Percentiles rank a stretch among this genome's conserved stretches.
phyloP scores from a whole-genome alignment of 2,797 vertebrate species.

The Tarsius wallacei region DNA sequence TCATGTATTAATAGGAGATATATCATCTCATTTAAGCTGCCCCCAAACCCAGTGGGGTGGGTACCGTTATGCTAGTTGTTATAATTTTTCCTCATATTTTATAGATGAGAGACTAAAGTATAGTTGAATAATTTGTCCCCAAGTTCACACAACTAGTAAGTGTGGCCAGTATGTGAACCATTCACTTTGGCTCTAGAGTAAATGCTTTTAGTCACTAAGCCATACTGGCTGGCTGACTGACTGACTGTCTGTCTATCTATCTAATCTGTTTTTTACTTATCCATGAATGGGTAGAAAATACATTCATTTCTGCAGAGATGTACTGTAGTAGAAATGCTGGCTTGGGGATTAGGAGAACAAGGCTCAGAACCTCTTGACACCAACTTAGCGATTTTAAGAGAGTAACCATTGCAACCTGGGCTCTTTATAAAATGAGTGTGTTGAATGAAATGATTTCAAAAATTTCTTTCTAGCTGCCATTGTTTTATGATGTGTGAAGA shows the following conservation, averaged over 20 bases:
- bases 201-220: background rate
- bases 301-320: background rate
- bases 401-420: background rate
- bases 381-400: constrained; percentile 23
- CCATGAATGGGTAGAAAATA: background rate
- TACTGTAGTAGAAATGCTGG: background rate
- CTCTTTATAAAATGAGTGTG: constrained; percentile 11
- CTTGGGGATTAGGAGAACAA: background rate
- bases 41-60: background rate
- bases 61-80: background rate
- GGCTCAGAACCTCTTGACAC: background rate
- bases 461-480: background rate
- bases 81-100: constrained; percentile 33
- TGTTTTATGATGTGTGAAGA: background rate
- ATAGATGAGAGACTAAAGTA: constrained; percentile 10
- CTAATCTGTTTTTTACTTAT: background rate
- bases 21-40: background rate
- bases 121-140: background rate
- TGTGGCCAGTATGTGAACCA: background rate
- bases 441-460: background rate
- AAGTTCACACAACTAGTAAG: background rate
- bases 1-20: background rate
- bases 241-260: too few relatives aligned
- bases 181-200: background rate
- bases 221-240: background rate